Conservation (phyloP, 2,797 vertebrate species). For the Bryconaethiops microstoma region DNA sequence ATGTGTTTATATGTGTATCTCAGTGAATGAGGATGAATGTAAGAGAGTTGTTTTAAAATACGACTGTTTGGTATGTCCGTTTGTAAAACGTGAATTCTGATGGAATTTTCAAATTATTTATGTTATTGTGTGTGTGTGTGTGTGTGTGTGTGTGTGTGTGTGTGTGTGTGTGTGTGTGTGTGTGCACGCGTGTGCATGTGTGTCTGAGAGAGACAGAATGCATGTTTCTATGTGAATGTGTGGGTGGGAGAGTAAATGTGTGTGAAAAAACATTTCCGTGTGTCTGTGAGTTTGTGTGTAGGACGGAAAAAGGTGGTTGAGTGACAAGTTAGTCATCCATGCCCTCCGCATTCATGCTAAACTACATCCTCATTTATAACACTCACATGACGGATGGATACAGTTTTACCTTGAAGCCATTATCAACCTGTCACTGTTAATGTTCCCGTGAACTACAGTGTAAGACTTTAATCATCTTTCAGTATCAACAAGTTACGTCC, state of each 20-base stretch:
- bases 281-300: neutral
- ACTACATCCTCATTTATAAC: neutral
- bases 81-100: neutral
- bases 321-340: neutral
- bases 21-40: slow-evolving; percentile 36
- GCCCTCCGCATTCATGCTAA: slow-evolving; percentile 16
- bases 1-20: slow-evolving; percentile 14
- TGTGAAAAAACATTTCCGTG: neutral
- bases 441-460: neutral
- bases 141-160: neutral
- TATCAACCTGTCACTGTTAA: neutral
- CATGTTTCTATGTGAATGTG: neutral
- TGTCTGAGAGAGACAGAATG: neutral
- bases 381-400: neutral
- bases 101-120: neutral
- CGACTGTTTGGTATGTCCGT: neutral
- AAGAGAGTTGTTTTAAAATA: neutral
- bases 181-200: neutral
- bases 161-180: neutral
- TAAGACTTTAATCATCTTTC: neutral
- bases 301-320: neutral
- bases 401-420: neutral
- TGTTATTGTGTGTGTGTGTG: neutral
- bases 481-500: neutral
- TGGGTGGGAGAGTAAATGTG: neutral